Evolutionary conservation across 2,113 vertebrate genomes (phyloP).

Genomic region (Desmodus rotundus): DNA sequence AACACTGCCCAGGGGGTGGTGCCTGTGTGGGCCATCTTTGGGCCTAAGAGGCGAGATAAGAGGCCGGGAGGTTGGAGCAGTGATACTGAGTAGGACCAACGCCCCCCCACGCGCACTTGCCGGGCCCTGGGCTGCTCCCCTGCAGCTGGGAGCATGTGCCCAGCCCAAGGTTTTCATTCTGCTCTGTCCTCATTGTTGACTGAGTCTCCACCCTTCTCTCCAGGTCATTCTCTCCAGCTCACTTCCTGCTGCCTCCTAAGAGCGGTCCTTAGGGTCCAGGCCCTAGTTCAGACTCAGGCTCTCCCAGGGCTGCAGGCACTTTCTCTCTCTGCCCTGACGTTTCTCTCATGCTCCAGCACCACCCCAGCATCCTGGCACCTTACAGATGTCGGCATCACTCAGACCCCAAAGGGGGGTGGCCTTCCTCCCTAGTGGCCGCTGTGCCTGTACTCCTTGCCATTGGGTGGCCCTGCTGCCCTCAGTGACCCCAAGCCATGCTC

Average conservation of each 20-base stretch:
- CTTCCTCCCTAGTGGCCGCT: not conserved
- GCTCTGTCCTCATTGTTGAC: not conserved
- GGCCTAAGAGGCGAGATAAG: not conserved
- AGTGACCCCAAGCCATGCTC: not conserved
- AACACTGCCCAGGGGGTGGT: not conserved
- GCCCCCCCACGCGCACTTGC: too few species aligned
- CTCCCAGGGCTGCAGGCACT: not conserved
- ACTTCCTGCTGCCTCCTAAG: not conserved
- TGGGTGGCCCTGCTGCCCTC: not conserved
- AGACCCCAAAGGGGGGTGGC: not conserved
- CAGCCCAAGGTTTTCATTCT: not conserved
- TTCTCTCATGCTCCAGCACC: not conserved
- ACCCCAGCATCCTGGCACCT: not conserved
- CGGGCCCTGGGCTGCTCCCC: not conserved
- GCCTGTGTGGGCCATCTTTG: not conserved
- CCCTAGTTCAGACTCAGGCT: not conserved
- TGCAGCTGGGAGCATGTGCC: accelerated
- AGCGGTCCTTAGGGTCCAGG: not conserved
- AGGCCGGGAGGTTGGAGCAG: not conserved
- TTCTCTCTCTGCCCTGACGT: not conserved
- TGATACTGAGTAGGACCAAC: not conserved
- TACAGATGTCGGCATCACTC: not conserved
- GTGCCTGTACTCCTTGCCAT: not conserved
- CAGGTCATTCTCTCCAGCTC: not conserved
- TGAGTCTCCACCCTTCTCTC: not conserved